These are phyloP conservation scores for Poecilia wingei DNA, from an alignment of 2,797 vertebrate species.

Conservation along the genomic window DNA sequence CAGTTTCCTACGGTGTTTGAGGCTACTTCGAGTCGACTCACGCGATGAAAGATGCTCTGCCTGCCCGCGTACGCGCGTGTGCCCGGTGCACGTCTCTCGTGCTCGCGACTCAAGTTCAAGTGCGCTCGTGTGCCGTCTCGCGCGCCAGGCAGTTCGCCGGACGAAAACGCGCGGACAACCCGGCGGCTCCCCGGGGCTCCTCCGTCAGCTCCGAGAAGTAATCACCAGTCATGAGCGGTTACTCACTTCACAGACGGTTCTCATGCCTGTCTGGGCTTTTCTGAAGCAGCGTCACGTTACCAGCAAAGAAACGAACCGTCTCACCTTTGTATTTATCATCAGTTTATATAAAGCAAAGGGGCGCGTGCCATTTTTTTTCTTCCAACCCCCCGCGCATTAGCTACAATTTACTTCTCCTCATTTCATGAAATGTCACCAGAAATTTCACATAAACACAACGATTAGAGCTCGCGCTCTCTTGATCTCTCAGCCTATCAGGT, in stretches of 20 bases:
- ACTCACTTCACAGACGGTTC: not conserved
- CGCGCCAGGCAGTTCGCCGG: conserved; percentile 68
- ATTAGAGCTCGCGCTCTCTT: not conserved
- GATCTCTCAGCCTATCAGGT: not conserved
- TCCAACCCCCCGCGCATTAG: not conserved
- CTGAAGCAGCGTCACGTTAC: conserved; percentile 5
- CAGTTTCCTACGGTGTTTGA: conserved; percentile 71
- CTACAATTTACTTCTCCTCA: not conserved
- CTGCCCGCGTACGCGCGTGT: conserved; percentile 82
- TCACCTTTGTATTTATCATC: not conserved
- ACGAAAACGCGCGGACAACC: not conserved
- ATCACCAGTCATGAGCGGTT: not conserved
- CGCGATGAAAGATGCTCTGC: conserved; percentile 87
- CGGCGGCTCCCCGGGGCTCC: conserved; percentile 2
- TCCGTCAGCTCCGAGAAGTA: conserved; percentile 37
- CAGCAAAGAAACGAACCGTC: not conserved
- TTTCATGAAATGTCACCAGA: not conserved
- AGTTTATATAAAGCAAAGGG: not conserved
- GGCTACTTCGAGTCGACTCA: conserved; percentile 84
- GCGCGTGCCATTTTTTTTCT: not conserved
- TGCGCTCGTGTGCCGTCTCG: conserved; percentile 91
- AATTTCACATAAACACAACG: not conserved
- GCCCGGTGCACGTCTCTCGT: too few relatives aligned
- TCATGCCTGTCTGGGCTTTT: not conserved
- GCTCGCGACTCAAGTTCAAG: conserved; percentile 91